phyloP scores from a whole-genome alignment of 2,113 vertebrate genomes.

The Platichthys flesus region DNA sequence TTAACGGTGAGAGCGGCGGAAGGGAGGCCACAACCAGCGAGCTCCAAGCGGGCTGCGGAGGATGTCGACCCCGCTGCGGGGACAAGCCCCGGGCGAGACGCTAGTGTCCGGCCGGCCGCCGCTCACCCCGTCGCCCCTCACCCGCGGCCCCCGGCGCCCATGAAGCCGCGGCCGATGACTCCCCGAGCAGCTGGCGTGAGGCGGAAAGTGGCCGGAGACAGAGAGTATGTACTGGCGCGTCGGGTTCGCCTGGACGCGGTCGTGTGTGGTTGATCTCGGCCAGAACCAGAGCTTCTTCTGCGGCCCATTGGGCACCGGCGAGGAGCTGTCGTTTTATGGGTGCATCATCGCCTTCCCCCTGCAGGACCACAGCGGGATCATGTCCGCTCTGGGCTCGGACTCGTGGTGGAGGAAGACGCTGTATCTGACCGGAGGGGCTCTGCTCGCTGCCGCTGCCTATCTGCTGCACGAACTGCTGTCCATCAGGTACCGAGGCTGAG shows the following conservation, averaged over 20 bases:
- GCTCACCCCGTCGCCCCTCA: conserved; percentile 30
- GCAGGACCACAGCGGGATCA: conserved; percentile 92
- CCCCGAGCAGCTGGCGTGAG: conserved; percentile 75
- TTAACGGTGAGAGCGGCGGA: neutral
- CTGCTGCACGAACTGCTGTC: conserved; percentile 95
- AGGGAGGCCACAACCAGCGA: conserved; percentile 23
- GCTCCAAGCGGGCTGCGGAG: conserved; percentile 71
- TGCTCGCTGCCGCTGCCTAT: conserved; percentile 96
- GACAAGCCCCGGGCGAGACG: conserved; percentile 70
- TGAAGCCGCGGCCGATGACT: conserved; percentile 78
- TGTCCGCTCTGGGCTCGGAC: conserved; percentile 93
- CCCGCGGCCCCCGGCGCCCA: conserved; percentile 55
- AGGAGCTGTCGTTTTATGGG: conserved; percentile 91
- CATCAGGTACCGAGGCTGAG: conserved; percentile 86
- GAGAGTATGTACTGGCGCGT: conserved; percentile 95
- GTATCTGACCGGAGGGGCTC: conserved; percentile 95
- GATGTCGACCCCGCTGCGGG: conserved; percentile 75
- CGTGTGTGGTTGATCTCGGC: conserved; percentile 92
- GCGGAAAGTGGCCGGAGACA: conserved; percentile 79
- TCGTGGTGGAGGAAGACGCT: conserved; percentile 98
- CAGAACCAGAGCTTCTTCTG: conserved; percentile 90
- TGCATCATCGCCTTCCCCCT: conserved; percentile 93
- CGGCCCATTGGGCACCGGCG: conserved; percentile 88
- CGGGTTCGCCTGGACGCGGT: conserved; percentile 91
- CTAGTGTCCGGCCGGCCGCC: conserved; percentile 43